phyloP scores from a whole-genome alignment of 2,113 vertebrate genomes.

The Gymnorhina tibicen region DNA sequence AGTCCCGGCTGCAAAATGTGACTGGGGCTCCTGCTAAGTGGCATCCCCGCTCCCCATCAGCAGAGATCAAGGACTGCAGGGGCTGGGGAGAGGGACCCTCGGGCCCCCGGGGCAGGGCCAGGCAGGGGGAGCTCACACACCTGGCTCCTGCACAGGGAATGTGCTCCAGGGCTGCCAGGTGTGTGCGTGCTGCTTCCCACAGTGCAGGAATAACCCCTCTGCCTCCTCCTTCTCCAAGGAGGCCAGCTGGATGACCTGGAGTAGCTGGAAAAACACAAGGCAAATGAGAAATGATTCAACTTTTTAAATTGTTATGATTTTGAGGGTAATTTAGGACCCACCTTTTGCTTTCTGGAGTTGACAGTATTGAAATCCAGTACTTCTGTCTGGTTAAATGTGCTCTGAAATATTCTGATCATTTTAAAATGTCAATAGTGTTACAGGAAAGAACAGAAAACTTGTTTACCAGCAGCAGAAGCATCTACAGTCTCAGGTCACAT shows the following conservation, averaged over 20 bases:
- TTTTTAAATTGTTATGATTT: not conserved
- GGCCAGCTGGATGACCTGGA: not conserved
- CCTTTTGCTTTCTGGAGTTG: conserved; percentile 11
- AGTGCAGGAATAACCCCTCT: not conserved
- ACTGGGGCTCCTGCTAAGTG: not conserved
- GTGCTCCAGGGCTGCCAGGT: conserved; percentile 49
- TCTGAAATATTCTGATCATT: conserved; percentile 49
- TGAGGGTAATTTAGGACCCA: conserved; percentile 16
- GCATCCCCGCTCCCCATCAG: not conserved
- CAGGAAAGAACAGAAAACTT: conserved; percentile 1
- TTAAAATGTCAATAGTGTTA: conserved; percentile 16
- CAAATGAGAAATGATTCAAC: not conserved
- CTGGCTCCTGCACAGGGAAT: conserved; percentile 22
- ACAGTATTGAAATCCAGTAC: conserved; percentile 34
- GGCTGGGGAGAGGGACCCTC: not conserved
- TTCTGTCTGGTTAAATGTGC: not conserved
- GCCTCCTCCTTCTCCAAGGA: not conserved
- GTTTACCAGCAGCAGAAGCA: conserved; percentile 25
- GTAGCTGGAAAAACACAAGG: not conserved
- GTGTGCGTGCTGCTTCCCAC: not conserved
- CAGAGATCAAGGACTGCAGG: not conserved
- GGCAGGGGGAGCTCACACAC: not conserved
- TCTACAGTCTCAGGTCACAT: conserved; percentile 1
- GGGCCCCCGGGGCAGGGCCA: not conserved
- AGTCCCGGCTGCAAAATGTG: accelerated